Base-by-base conservation (phyloP, 2,888 invertebrate genomes). In the Chrysina gloriosa region DNA sequence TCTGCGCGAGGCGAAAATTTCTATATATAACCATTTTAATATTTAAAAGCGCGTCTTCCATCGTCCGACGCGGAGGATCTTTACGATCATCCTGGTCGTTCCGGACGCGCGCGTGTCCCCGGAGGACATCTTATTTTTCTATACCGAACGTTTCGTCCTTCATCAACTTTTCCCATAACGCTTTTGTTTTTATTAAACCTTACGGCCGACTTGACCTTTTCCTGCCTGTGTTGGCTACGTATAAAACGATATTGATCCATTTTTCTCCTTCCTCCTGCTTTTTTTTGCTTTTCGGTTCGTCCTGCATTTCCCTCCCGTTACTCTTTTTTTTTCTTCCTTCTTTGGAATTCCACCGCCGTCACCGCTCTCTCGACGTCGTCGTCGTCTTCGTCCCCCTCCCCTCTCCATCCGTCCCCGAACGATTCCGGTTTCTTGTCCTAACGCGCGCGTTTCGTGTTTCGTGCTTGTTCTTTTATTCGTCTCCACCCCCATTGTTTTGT, bases 181-280 rank as follows among this genome's bases (percentile, higher is more conserved):
- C 58, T 25, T 42, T 58, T 58, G 58, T 58, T 58, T 58, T 58
- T 58, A 58, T 58, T 39, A 42, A 58, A 58, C 39, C 39, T 39
- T 25, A 58, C 36, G 23, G 23, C 29, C 16, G 23, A 25, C 58
- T 14, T 58, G 58, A 58, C 58, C 58, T 52, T 52, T 34, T 7
- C 45, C 21, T 45, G 21, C 31, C 25, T 52, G 9, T 31, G 14
- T 52, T 31, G 16, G 9, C 19, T 52, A 52, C 31, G 31, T 52
- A 52, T 14, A 29, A 4, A 14, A 45, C 52, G 19, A 9, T 52
- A 52, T 52, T 52, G 52, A 52, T 52, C 52, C 52, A 34, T 52
- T 16, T 52, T 52, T 52, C 25, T 52, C 11, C n/a, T 31, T 31
- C 31, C 31, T 31, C 31, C 31, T 31, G 9, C 31, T 9, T n/a